Conservation (phyloP, 2,888 invertebrate genomes). For the Apocheima hispidaria region DNA sequence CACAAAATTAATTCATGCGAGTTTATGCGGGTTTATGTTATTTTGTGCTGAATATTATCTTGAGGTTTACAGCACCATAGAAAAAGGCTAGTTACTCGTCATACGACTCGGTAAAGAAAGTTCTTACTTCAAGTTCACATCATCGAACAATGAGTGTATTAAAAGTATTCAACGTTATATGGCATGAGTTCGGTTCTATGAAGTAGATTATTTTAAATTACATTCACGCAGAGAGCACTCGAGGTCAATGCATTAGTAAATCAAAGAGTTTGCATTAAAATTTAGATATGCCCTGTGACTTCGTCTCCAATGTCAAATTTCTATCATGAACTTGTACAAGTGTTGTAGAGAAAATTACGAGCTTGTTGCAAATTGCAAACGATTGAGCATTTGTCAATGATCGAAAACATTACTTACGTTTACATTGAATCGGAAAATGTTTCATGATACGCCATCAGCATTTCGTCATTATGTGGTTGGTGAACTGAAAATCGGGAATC, state of each 20-base stretch:
- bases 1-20: too few species aligned
- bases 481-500: background rate
- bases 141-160: constrained; percentile 8
- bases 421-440: background rate
- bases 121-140: constrained; percentile 5
- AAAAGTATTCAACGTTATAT: constrained; percentile 3
- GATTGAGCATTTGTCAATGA: background rate
- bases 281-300: constrained; percentile 4
- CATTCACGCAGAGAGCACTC: constrained; percentile 13
- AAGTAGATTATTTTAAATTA: constrained; percentile 16
- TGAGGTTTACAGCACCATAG: background rate
- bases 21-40: too few species aligned
- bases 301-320: background rate
- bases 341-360: background rate
- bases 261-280: constrained; percentile 6
- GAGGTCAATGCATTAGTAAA: constrained; percentile 18
- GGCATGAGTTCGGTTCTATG: constrained; percentile 4
- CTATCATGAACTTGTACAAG: background rate
- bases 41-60: too few species aligned
- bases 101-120: background rate
- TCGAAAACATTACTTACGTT: too few species aligned
- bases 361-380: background rate
- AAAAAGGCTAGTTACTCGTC: background rate
- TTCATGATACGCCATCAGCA: too few species aligned
- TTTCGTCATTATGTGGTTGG: background rate